Evolutionary conservation across 2,797 vertebrate species (phyloP).

Genomic region (Enteromius viviparus): DNA sequence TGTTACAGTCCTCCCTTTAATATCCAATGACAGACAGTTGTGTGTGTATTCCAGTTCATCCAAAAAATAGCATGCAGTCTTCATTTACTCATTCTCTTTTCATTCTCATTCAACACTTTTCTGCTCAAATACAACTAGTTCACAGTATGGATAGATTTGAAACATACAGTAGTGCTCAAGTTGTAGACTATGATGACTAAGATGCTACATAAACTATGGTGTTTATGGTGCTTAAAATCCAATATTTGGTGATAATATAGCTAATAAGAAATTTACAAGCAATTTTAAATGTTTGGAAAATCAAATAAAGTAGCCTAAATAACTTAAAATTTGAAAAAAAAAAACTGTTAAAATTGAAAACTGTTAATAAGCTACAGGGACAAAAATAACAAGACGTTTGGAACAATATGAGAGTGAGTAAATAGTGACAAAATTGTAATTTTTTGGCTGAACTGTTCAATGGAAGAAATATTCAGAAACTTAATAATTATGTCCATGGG

Average conservation of each 20-base stretch:
- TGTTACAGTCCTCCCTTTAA: constrained; percentile 57
- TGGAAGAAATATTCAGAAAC: constrained; percentile 67
- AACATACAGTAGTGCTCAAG: background rate
- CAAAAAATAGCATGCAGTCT: background rate
- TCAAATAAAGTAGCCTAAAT: background rate
- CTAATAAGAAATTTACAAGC: background rate
- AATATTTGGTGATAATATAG: background rate
- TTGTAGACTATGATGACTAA: background rate
- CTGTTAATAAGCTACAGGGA: background rate
- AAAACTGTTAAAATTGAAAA: background rate
- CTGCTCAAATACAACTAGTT: background rate
- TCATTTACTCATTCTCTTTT: constrained; percentile 5
- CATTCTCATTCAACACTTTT: background rate
- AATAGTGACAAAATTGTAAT: background rate
- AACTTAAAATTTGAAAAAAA: background rate
- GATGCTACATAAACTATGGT: background rate
- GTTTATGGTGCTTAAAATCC: background rate
- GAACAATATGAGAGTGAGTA: background rate
- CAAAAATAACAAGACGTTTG: background rate
- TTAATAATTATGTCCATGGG: constrained; percentile 78
- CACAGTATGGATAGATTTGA: background rate
- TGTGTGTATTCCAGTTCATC: constrained; percentile 10
- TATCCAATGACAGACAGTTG: constrained; percentile 6
- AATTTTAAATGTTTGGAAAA: background rate
- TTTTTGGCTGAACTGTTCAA: constrained; percentile 4